Evolutionary conservation across 2,797 vertebrate genomes (phyloP).

Genomic region (Ibycter americanus): DNA sequence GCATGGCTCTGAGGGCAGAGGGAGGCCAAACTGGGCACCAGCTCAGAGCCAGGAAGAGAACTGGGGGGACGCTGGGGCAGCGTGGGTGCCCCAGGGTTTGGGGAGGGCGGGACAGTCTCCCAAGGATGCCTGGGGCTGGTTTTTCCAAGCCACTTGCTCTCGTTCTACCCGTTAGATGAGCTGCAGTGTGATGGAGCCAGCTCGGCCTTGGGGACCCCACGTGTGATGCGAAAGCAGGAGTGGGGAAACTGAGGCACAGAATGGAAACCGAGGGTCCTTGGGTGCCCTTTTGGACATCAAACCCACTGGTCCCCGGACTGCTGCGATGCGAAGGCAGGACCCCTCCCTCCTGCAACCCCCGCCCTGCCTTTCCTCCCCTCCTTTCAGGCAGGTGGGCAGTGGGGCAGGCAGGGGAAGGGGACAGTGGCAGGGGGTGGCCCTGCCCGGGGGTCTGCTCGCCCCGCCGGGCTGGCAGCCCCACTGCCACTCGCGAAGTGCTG

Average conservation of each 20-base stretch:
- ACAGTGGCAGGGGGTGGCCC: too few species aligned
- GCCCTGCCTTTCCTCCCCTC: background rate
- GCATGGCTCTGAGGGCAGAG: background rate
- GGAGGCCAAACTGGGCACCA: background rate
- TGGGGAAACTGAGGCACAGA: background rate
- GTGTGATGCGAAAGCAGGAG: background rate
- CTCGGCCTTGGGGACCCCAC: too few species aligned
- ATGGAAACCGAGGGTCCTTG: background rate
- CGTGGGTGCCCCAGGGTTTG: fast-evolving
- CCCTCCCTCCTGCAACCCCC: background rate
- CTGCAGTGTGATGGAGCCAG: fast-evolving
- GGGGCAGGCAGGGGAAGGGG: background rate
- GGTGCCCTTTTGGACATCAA: background rate
- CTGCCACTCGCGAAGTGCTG: background rate
- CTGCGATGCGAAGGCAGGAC: background rate
- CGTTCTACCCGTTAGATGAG: fast-evolving
- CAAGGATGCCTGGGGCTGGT: background rate
- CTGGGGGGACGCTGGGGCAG: background rate
- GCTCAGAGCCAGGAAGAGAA: background rate
- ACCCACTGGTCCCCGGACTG: background rate
- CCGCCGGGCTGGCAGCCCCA: too few species aligned
- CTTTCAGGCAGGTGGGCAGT: background rate
- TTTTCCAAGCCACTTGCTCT: background rate
- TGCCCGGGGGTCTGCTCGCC: too few species aligned
- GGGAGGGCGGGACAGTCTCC: background rate